Evolutionary conservation across 2,888 invertebrate genomes (phyloP), one percentile per base, ranked within the genome.

Genomic region (Epistrophe grossulariae): DNA sequence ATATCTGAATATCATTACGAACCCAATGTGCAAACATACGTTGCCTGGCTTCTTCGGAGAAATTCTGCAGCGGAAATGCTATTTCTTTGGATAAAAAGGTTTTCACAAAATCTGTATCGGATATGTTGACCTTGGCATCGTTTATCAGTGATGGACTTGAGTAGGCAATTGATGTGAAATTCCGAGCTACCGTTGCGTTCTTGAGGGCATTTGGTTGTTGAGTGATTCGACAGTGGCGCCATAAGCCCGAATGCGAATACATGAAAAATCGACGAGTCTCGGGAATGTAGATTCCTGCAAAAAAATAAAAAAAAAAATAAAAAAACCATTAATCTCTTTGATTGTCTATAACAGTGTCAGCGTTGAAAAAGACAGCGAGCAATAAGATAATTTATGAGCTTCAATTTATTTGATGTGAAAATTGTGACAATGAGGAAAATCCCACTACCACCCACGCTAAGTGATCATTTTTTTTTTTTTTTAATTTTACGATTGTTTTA

Each of bases 211-310:
- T 91, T 7, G 93, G 93, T 31, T 91, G 90, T 50, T 91, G 89
- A 28, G 92, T 92, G 28, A 91, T 90, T 15, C 93, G 91, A 80
- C 93, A 93, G 84, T 92, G 91, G 4, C 92, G 94, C 96, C 96
- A 96, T 9, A 97, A 92, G 0, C 97, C 96, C 4, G 95, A 95
- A 89, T 96, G 94, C 88, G 96, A 96, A 89, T 94, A 94, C 90
- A 96, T 92, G 76, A 96, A 95, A 90, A 94, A 95, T 77, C 94
- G 92, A 11, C 94, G 93, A 35, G 94, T 94, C 68, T 93, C 92
- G 0, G 94, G 94, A 84, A 95, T 93, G 90, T 93, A 94, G 88
- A 95, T 94, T 90, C 94, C 95, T 95, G 92, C 19, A 90, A 92
- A 89, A 13, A 71, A 10, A 43, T 13, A 70, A 90, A 92, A 89